A percentile compares a stretch with the other conserved stretches of the same genome.
These are phyloP conservation scores for Brachionus sp. DNA, from an alignment of 1,140 invertebrate species.

Conservation along the genomic window DNA sequence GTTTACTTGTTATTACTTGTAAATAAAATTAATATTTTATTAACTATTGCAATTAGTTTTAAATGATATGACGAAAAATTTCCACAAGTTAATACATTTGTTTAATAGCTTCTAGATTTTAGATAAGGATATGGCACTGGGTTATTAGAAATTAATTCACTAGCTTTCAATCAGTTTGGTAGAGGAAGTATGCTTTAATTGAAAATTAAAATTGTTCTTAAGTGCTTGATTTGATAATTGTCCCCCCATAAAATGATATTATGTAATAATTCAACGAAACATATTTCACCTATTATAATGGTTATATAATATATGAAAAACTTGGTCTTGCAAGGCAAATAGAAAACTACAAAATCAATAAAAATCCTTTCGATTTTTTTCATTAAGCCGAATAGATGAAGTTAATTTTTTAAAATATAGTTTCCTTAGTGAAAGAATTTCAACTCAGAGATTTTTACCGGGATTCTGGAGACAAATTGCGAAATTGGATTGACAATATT, in stretches of 20 bases:
- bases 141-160: not conserved
- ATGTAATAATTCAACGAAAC: not conserved
- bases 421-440: not conserved
- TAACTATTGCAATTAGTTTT: too few species aligned
- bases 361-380: too few species aligned
- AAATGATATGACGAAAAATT: too few species aligned
- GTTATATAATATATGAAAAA: not conserved
- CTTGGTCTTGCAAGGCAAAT: too few species aligned
- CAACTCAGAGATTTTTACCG: not conserved
- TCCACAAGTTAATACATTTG: too few species aligned
- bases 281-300: not conserved
- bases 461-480: not conserved
- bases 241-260: not conserved
- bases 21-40: too few species aligned
- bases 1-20: too few species aligned
- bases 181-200: not conserved
- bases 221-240: not conserved
- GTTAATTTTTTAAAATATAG: not conserved
- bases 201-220: not conserved
- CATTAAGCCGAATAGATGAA: not conserved
- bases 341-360: too few species aligned
- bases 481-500: not conserved
- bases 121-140: not conserved
- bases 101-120: too few species aligned
- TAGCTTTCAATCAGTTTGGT: not conserved